Evolutionary conservation across 1,140 invertebrate species (phyloP).

Genomic region (Sarcophaga peregrina): DNA sequence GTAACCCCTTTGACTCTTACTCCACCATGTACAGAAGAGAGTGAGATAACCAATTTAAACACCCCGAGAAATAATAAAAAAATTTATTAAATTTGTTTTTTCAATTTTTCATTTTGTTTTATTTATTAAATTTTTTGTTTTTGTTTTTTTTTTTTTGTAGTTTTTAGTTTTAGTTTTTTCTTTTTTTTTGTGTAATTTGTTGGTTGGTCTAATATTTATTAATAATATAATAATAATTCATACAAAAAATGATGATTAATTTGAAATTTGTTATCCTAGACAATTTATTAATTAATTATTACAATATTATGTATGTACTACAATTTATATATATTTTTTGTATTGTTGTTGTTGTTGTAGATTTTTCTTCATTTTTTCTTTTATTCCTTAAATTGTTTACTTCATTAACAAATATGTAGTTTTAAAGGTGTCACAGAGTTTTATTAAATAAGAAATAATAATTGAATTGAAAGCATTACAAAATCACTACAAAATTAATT

Average conservation of each 20-base stretch:
- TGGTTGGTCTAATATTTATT: not conserved
- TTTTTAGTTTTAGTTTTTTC: not conserved
- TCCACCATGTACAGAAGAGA: no score
- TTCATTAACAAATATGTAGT: not conserved
- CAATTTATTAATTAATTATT: not conserved
- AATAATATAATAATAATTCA: conserved; percentile 16
- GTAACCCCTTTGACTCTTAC: no score
- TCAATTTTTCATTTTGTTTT: not conserved
- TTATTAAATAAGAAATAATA: not conserved
- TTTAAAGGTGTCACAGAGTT: conserved; percentile 1
- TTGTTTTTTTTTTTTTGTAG: not conserved
- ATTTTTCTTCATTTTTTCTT: no score
- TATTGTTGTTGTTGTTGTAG: not conserved
- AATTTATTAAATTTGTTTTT: not conserved
- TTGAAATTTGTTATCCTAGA: conserved; percentile 14
- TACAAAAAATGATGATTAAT: conserved; percentile 26
- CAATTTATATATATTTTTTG: no score
- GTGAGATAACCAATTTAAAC: no score
- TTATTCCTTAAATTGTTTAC: not conserved
- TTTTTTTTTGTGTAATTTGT: conserved; percentile 1
- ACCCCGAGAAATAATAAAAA: not conserved
- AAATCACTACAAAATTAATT: conserved; percentile 5
- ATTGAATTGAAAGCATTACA: not conserved
- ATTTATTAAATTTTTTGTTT: not conserved
- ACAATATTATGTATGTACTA: no score